These are phyloP conservation scores for Scaptomyza tumidula DNA, from an alignment of 2,888 invertebrate genomes.

Conservation along the genomic window DNA sequence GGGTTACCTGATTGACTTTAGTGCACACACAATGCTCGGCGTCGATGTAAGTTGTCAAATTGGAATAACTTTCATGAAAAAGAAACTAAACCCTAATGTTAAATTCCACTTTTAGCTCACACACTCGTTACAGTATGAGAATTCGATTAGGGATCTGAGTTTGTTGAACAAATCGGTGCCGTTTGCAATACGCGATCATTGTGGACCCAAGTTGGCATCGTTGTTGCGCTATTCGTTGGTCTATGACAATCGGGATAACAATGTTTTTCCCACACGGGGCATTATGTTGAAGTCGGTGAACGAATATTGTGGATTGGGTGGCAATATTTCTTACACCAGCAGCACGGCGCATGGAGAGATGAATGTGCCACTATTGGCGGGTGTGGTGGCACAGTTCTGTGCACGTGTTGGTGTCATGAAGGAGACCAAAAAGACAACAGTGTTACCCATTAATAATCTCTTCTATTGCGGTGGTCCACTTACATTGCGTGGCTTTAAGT, in stretches of 20 bases:
- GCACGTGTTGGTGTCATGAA: constrained; percentile 81
- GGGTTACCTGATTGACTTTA: constrained; percentile 91
- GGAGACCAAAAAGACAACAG: constrained; percentile 77
- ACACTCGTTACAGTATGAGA: constrained; percentile 96
- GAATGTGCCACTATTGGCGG: constrained; percentile 87
- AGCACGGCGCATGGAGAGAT: constrained; percentile 91
- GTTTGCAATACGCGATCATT: constrained; percentile 93
- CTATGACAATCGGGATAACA: constrained; percentile 92
- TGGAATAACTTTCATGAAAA: not conserved
- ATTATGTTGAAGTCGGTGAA: constrained; percentile 89
- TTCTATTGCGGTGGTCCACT: constrained; percentile 91
- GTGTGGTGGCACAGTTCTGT: constrained; percentile 83
- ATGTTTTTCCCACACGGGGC: constrained; percentile 92
- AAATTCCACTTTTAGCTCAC: constrained; percentile 86
- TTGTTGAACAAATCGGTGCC: constrained; percentile 90
- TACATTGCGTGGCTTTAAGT: constrained; percentile 93
- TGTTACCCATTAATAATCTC: constrained; percentile 81
- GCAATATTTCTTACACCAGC: constrained; percentile 95
- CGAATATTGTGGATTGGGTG: constrained; percentile 94
- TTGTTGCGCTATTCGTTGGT: constrained; percentile 91
- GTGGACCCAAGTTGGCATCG: constrained; percentile 95
- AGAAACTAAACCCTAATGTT: no score
- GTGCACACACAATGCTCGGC: constrained; percentile 87
- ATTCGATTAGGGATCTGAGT: constrained; percentile 91
- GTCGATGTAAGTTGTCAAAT: constrained; percentile 70